These are phyloP conservation scores for Octopus sinensis DNA, from an alignment of 1,140 invertebrate species.

Conservation along the genomic window DNA sequence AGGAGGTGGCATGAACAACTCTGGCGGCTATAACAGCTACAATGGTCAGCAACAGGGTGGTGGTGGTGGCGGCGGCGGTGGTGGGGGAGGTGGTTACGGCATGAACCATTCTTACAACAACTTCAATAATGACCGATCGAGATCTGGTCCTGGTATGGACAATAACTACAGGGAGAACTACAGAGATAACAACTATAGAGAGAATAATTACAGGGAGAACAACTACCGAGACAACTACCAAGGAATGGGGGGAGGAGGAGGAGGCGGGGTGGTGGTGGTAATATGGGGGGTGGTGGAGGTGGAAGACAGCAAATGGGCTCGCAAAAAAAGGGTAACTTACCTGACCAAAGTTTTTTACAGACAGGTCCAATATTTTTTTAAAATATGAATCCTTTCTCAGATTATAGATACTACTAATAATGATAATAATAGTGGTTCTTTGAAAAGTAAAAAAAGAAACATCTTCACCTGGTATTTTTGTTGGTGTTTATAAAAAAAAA, in stretches of 20 bases:
- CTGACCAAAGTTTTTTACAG: constrained; percentile 8
- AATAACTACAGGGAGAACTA: background rate
- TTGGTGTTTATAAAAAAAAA: too few relatives aligned
- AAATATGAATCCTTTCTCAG: background rate
- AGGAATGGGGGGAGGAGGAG: background rate
- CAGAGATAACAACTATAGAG: background rate
- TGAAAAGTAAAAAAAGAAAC: too few relatives aligned
- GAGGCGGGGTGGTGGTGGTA: background rate
- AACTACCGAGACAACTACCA: background rate
- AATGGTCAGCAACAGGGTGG: background rate
- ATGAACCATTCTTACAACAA: constrained; percentile 5
- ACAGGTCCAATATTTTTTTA: constrained; percentile 11
- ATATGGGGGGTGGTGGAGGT: background rate
- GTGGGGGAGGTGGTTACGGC: background rate
- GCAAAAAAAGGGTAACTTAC: constrained; percentile 10
- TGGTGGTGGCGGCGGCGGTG: too few relatives aligned
- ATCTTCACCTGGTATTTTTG: too few relatives aligned
- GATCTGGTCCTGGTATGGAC: background rate
- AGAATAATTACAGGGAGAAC: background rate
- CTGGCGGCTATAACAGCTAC: background rate
- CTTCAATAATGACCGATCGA: background rate
- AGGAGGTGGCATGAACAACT: background rate
- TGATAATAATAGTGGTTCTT: too few relatives aligned
- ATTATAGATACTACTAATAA: too few relatives aligned
- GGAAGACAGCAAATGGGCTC: background rate